Evolutionary conservation across 2,113 vertebrate species (phyloP).

Genomic region (Cynopterus brachyotis): DNA sequence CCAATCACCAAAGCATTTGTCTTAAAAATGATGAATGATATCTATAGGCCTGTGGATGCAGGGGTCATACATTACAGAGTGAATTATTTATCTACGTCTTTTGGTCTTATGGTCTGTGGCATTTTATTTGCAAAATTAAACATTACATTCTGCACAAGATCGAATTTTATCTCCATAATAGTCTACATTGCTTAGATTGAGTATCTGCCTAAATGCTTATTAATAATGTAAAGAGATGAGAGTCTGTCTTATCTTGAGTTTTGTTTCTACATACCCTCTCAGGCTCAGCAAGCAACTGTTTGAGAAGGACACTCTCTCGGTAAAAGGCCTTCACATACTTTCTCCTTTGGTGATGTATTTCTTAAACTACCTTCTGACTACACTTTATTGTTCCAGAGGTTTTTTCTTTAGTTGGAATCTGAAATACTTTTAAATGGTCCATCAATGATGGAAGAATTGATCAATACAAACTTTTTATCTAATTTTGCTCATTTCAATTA

Average conservation of each 20-base stretch:
- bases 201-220: not conserved
- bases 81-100: constrained; percentile 53
- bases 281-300: not conserved
- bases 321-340: not conserved
- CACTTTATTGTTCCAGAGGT: fast-evolving
- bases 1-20: constrained; percentile 34
- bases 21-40: constrained; percentile 66
- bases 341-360: not conserved
- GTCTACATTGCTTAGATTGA: not conserved
- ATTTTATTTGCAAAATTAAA: constrained; percentile 72
- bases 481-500: not conserved
- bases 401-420: not conserved
- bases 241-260: not conserved
- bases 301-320: not conserved
- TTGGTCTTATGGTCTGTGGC: not conserved
- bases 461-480: not conserved
- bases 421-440: not conserved
- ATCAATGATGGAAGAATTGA: not conserved
- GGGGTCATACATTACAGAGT: not conserved
- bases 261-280: not conserved
- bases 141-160: not conserved
- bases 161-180: not conserved
- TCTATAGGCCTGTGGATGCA: not conserved
- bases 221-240: not conserved
- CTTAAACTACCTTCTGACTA: not conserved